A percentile compares a stretch with the other conserved stretches of the same genome.
Conservation (phyloP, 2,888 invertebrate species). For the Agriopis aurantiaria region DNA sequence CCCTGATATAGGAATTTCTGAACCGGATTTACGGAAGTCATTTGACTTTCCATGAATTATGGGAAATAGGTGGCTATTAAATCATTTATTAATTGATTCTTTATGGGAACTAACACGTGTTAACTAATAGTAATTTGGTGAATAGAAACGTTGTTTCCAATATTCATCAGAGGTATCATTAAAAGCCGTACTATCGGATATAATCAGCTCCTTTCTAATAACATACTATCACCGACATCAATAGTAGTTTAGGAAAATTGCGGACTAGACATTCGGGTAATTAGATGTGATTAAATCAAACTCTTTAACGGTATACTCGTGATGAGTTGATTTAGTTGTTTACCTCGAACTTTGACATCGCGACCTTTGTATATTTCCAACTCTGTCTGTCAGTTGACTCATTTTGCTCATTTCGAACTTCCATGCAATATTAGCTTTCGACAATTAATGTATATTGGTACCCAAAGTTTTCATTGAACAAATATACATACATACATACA, state of each 20-base stretch:
- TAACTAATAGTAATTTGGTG: not conserved
- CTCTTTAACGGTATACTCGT: not conserved
- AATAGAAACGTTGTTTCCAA: not conserved
- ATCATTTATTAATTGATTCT: slow-evolving; percentile 12
- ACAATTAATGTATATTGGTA: no score
- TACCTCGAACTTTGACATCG: no score
- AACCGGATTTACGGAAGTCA: slow-evolving; percentile 37
- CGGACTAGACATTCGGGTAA: not conserved
- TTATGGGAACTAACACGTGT: slow-evolving; percentile 14
- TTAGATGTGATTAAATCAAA: not conserved
- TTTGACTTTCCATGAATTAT: slow-evolving; percentile 40
- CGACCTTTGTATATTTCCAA: no score
- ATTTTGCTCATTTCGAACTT: no score
- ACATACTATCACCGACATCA: not conserved
- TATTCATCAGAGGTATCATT: not conserved
- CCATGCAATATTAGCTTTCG: no score
- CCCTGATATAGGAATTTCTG: slow-evolving; percentile 39
- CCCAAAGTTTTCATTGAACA: no score
- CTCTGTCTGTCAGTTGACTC: no score
- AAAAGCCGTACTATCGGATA: not conserved
- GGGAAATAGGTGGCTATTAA: slow-evolving; percentile 23
- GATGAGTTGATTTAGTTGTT: no score
- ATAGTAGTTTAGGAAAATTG: not conserved
- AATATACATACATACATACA: no score
- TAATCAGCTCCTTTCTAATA: not conserved